Evolutionary conservation across 2,797 vertebrate genomes (phyloP).

Genomic region (Cryptoprocta ferox): DNA sequence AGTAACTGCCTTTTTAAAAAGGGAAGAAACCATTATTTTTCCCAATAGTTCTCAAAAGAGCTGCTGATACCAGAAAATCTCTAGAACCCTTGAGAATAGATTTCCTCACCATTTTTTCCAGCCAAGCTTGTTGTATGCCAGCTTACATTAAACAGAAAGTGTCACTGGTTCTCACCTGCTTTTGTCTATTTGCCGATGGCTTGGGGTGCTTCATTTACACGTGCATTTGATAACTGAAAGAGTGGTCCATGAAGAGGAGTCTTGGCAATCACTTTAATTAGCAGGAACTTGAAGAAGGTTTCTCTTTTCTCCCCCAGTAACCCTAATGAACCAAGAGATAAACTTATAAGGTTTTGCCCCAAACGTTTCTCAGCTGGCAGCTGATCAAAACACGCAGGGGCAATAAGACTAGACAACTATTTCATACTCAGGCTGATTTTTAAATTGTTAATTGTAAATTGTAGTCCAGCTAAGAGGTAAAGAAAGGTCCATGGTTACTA

Average conservation of each 20-base stretch:
- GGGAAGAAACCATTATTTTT: neutral
- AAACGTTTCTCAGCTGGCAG: constrained; percentile 53
- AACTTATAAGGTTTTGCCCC: constrained; percentile 55
- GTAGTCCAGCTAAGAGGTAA: constrained; percentile 43
- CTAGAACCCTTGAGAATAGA: neutral
- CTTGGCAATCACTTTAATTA: constrained; percentile 78
- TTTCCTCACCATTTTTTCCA: neutral
- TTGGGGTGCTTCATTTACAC: constrained; percentile 67
- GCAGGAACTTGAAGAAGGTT: constrained; percentile 55
- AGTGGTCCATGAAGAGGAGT: constrained; percentile 65
- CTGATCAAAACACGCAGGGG: constrained; percentile 61
- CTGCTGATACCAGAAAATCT: constrained; percentile 34
- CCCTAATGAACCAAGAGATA: constrained; percentile 63
- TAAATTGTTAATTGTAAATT: constrained; percentile 68
- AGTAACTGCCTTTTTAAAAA: neutral
- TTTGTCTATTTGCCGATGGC: constrained; percentile 63
- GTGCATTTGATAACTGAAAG: constrained; percentile 69
- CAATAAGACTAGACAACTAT: constrained; percentile 57
- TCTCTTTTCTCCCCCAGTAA: constrained; percentile 54
- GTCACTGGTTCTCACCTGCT: constrained; percentile 50
- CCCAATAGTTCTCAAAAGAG: constrained; percentile 23
- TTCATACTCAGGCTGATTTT: constrained; percentile 66
- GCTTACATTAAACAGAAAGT: constrained; percentile 50
- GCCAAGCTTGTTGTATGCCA: constrained; percentile 37
- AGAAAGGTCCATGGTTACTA: constrained; percentile 26